Conservation (phyloP, 2,888 invertebrate species). For the Tineola bisselliella region DNA sequence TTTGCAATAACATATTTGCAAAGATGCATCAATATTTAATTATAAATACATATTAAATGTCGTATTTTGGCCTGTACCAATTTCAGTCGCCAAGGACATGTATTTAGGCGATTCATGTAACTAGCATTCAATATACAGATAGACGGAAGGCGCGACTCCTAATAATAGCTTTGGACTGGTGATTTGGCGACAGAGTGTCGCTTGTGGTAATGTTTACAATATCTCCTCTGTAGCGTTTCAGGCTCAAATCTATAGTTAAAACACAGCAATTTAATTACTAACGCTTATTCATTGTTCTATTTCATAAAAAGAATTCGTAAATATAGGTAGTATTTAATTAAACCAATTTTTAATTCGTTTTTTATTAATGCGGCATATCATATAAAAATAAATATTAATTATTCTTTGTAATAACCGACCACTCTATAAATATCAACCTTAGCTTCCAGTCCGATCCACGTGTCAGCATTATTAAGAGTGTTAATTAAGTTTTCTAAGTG, state of each 20-base stretch:
- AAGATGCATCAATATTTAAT: too few relatives aligned
- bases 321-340: too few relatives aligned
- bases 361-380: too few relatives aligned
- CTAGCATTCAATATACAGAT: constrained; percentile 29
- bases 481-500: neutral
- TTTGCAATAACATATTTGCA: too few relatives aligned
- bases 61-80: neutral
- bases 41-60: neutral
- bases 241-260: neutral
- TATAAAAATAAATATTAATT: too few relatives aligned
- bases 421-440: neutral
- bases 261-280: too few relatives aligned
- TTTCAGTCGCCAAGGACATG: constrained; percentile 8
- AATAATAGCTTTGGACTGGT: constrained; percentile 55
- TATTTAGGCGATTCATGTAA: constrained; percentile 1
- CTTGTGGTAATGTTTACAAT: constrained; percentile 52
- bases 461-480: neutral
- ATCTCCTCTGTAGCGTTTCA: constrained; percentile 20
- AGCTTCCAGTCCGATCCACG: neutral
- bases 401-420: neutral
- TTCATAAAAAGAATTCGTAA: too few relatives aligned
- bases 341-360: too few relatives aligned
- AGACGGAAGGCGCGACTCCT: constrained; percentile 55
- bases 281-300: too few relatives aligned
- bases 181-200: constrained; percentile 54